Percentiles rank a stretch among this genome's conserved stretches.
Evolutionary conservation across 2,888 invertebrate species (phyloP).

Genomic region (Ectropis crepuscularia): DNA sequence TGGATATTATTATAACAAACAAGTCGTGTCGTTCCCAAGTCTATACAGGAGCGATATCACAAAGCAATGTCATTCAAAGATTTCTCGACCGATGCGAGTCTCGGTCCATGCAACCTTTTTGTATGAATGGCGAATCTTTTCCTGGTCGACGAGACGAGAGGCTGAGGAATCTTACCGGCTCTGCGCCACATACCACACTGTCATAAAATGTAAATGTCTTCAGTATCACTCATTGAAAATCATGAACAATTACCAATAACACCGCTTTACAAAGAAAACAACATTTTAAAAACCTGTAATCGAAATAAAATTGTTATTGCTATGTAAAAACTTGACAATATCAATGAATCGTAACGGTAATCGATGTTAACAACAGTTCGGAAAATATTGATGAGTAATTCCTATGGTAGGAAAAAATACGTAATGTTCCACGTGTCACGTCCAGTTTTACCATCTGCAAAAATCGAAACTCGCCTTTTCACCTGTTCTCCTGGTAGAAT

Average conservation of each 20-base stretch:
- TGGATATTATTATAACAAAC: slow-evolving; percentile 1
- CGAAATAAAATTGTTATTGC: slow-evolving; percentile 25
- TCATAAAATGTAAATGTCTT: slow-evolving; percentile 77
- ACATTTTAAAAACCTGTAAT: slow-evolving; percentile 18
- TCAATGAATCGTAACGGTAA: slow-evolving; percentile 54
- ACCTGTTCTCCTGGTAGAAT: slow-evolving; percentile 30
- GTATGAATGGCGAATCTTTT: slow-evolving; percentile 72
- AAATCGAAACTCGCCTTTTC: slow-evolving; percentile 31
- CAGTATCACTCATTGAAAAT: slow-evolving; percentile 68
- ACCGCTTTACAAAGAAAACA: slow-evolving; percentile 26
- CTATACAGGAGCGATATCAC: slow-evolving; percentile 52
- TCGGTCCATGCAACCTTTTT: slow-evolving; percentile 57
- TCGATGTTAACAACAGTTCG: slow-evolving; percentile 30
- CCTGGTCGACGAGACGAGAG: slow-evolving; percentile 69
- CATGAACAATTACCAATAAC: slow-evolving; percentile 64
- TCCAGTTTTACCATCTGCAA: slow-evolving; percentile 54
- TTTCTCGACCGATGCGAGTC: slow-evolving; percentile 64
- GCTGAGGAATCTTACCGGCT: slow-evolving; percentile 63
- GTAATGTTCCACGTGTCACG: slow-evolving; percentile 51
- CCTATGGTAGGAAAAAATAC: slow-evolving; percentile 38
- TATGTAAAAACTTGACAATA: slow-evolving; percentile 48
- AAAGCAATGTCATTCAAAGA: slow-evolving; percentile 73
- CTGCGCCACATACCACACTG: slow-evolving; percentile 69
- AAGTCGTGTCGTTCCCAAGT: slow-evolving; percentile 46
- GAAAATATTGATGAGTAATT: slow-evolving; percentile 35